These are phyloP conservation scores for Odontophorus gujanensis DNA, from an alignment of 2,113 vertebrate species.

Conservation along the genomic window DNA sequence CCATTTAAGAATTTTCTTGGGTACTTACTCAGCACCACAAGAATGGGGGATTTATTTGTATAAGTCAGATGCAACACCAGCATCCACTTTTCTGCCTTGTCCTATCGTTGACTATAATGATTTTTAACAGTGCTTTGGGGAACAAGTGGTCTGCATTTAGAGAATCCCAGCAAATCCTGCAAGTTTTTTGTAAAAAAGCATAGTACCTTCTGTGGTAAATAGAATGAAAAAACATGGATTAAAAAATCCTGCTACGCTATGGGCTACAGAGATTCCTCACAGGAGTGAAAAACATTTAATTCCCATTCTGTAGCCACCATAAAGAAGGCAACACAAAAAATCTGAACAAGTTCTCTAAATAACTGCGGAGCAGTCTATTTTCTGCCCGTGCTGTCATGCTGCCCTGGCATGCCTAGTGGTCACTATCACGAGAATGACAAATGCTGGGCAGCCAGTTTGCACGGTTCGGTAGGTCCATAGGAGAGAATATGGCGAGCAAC, in stretches of 20 bases:
- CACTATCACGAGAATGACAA: background rate
- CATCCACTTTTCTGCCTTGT: background rate
- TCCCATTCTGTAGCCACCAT: background rate
- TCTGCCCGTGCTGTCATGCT: background rate
- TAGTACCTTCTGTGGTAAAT: background rate
- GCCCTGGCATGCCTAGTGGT: background rate
- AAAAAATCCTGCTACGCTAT: background rate
- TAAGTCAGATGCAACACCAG: background rate
- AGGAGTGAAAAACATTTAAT: background rate
- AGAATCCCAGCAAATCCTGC: background rate
- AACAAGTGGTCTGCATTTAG: background rate
- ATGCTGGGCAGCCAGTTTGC: constrained; percentile 30
- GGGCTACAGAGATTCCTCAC: background rate
- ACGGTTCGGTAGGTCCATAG: background rate
- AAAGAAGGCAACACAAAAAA: background rate
- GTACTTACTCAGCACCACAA: background rate
- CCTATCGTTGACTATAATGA: background rate
- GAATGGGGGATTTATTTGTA: background rate
- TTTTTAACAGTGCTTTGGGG: background rate
- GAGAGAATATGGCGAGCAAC: constrained; percentile 53
- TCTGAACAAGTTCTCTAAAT: background rate
- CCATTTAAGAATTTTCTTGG: background rate
- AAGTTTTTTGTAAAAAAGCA: background rate
- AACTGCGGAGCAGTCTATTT: background rate
- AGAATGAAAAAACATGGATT: background rate